These are phyloP conservation scores for Yasuhikotakia modesta DNA, from an alignment of 2,797 vertebrate genomes.

Conservation along the genomic window DNA sequence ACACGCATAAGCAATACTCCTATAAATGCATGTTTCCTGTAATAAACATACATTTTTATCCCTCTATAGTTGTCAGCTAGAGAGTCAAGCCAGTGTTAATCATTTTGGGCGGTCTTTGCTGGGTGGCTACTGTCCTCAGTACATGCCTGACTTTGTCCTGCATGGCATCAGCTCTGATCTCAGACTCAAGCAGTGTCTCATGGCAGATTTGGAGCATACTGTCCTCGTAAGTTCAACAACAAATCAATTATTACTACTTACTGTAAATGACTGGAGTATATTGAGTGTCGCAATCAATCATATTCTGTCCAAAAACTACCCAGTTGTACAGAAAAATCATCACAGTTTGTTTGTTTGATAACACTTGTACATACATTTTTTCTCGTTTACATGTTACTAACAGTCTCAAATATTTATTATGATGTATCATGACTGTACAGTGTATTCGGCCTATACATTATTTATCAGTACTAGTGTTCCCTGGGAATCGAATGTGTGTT, in stretches of 20 bases:
- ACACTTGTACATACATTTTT: too few species aligned
- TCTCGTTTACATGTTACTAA: not conserved
- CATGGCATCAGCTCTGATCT: constrained; percentile 82
- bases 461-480: too few species aligned
- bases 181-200: constrained; percentile 79
- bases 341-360: too few species aligned
- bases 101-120: constrained; percentile 85
- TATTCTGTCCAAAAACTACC: too few species aligned
- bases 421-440: too few species aligned
- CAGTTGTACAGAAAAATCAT: too few species aligned
- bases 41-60: not conserved
- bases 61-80: constrained; percentile 73
- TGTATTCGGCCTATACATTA: too few species aligned
- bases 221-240: constrained; percentile 76
- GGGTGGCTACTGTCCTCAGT: constrained; percentile 83
- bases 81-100: constrained; percentile 76
- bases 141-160: constrained; percentile 84
- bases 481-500: not conserved
- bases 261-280: not conserved
- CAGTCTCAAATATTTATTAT: not conserved
- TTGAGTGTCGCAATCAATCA: too few species aligned
- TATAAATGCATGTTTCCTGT: not conserved
- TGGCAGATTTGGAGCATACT: constrained; percentile 79
- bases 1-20: not conserved
- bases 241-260: not conserved